Base-by-base conservation (phyloP, 2,113 vertebrate genomes). In the Triplophysa dalaica region DNA sequence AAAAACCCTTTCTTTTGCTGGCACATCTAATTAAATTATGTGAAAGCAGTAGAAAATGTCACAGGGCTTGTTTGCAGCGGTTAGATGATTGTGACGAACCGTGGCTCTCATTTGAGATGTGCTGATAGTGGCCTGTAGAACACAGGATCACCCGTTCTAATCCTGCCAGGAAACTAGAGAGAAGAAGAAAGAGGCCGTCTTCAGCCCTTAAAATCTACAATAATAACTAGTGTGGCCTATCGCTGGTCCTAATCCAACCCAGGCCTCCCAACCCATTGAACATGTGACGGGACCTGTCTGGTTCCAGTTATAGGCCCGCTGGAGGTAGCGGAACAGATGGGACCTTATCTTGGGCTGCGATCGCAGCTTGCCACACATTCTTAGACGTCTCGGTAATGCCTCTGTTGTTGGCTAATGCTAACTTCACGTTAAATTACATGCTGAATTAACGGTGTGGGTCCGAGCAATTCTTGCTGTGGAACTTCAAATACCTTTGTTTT, bases 361-460 rank as follows among this genome's bases (percentile, higher is more conserved):
- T 92, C 90, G 67, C 68, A 82, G 50, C 65, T 60, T 83, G 85
- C 86, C 81, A 70, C 88, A 88, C 92, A 93, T 94, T 93, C 91
- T 89, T 91, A 92, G 93, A 93, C 90, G 70, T 87, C 81, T 75
- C 56, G 58, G 91, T 93, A 92, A 93, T 93, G 89, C 87, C 83
- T 84, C 85, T 89, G 86, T 88, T 88, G 86, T 89, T 87, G 70
- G 82, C 87, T 90, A 87, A 88, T 84, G 79, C 82, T 87, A 89
- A 89, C 87, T 89, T 90, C 79, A 83, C 80, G 6, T 88, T 85
- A 84, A 85, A 90, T 90, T 89, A 86, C 86, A 87, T 77, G 84
- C 74, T 66, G 76, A 85, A 88, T 88, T 86, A 81, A 75, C 64
- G 2, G 54, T 22, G 24, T 63, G 9, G 79, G 82, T 79, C 66